These are phyloP conservation scores for Pontoporia blainvillei DNA, from an alignment of 2,113 vertebrate genomes.

Conservation along the genomic window DNA sequence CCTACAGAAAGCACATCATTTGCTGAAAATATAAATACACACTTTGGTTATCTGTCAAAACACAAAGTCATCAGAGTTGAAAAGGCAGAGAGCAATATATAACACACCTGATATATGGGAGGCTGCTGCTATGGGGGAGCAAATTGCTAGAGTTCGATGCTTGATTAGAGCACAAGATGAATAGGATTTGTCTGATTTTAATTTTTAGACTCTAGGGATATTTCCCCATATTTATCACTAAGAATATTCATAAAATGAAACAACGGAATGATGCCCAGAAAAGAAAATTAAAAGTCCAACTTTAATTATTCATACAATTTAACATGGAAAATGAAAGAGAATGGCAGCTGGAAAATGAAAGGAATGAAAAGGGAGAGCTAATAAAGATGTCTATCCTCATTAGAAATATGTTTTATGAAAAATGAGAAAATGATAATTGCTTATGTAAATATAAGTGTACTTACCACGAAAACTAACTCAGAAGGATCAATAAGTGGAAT, in stretches of 20 bases:
- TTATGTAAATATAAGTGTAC: not conserved
- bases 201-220: conserved; percentile 1
- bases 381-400: not conserved
- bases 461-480: not conserved
- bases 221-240: not conserved
- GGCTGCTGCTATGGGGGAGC: not conserved
- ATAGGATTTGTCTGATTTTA: not conserved
- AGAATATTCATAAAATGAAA: not conserved
- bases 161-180: not conserved
- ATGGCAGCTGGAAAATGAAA: not conserved
- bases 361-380: not conserved
- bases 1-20: not conserved
- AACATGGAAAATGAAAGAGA: not conserved
- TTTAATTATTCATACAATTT: conserved; percentile 8
- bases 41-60: conserved; percentile 11
- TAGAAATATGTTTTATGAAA: not conserved
- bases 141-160: not conserved
- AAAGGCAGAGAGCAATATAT: not conserved
- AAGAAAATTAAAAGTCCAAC: conserved; percentile 34
- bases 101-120: not conserved
- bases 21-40: not conserved
- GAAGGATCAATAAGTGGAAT: not conserved
- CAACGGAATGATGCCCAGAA: not conserved
- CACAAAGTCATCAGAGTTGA: not conserved
- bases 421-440: not conserved